These are phyloP conservation scores for Eulemur rufifrons DNA, from an alignment of 2,113 vertebrate genomes.

Conservation along the genomic window DNA sequence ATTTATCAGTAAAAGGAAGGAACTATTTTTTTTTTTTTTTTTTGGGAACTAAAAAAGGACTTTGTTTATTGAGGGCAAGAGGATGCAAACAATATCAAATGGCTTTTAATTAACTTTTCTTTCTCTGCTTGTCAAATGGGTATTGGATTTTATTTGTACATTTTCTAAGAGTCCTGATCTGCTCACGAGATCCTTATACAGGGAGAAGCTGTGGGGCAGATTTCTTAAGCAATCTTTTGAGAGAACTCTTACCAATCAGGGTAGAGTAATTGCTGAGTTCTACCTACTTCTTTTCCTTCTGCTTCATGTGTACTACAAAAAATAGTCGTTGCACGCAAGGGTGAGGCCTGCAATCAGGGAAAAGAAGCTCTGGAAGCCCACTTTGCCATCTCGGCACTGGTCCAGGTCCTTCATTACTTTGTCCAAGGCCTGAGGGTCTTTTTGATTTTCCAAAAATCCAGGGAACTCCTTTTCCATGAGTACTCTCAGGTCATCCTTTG, in stretches of 20 bases:
- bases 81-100: conserved; percentile 62
- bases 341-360: conserved; percentile 84
- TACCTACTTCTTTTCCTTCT: conserved; percentile 77
- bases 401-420: conserved; percentile 86
- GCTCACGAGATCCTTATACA: conserved; percentile 7
- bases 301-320: conserved; percentile 85
- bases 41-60: conserved; percentile 59
- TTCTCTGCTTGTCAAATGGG: conserved; percentile 13
- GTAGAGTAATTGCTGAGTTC: rapidly evolving
- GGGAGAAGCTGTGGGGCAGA: neutral
- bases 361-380: conserved; percentile 85
- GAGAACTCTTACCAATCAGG: neutral
- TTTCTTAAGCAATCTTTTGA: neutral
- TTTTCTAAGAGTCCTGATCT: conserved; percentile 28
- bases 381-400: conserved; percentile 82
- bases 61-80: conserved; percentile 69
- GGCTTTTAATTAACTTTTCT: conserved; percentile 10
- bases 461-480: conserved; percentile 86
- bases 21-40: neutral
- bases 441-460: conserved; percentile 85
- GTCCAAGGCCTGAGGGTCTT: conserved; percentile 83
- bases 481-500: conserved; percentile 82
- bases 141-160: conserved; percentile 2
- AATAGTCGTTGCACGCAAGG: conserved; percentile 87
- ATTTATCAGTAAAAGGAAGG: neutral